These are phyloP conservation scores for Pocillopora meandrina DNA, from an alignment of 92 coral and sea anemone genomes.

Conservation along the genomic window DNA sequence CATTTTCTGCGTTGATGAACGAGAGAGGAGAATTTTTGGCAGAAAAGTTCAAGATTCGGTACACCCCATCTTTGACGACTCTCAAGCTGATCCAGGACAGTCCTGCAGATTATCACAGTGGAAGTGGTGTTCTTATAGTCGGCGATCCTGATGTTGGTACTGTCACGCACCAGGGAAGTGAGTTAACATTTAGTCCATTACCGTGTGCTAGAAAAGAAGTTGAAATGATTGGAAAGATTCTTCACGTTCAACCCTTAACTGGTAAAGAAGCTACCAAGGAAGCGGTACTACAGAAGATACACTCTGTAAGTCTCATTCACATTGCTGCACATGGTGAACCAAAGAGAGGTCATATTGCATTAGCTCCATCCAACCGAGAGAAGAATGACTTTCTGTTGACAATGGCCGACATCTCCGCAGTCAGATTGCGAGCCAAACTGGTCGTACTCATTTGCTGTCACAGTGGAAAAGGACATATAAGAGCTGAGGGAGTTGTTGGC, in stretches of 20 bases:
- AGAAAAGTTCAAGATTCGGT: slow-evolving; percentile 21
- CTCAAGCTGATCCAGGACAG: slow-evolving; percentile 22
- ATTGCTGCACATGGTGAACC: slow-evolving; percentile 38
- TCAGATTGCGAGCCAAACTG: slow-evolving; percentile 30
- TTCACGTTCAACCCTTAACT: slow-evolving; percentile 8
- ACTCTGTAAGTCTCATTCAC: slow-evolving; percentile 30
- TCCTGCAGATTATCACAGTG: slow-evolving; percentile 28
- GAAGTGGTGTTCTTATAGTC: slow-evolving; percentile 15
- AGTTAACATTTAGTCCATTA: neutral
- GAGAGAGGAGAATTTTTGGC: slow-evolving; percentile 5
- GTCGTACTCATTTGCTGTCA: slow-evolving; percentile 40
- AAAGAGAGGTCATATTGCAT: slow-evolving; percentile 15
- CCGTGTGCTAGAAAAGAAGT: slow-evolving; percentile 19
- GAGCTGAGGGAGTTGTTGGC: slow-evolving; percentile 27
- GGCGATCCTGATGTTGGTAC: slow-evolving; percentile 40
- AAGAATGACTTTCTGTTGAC: slow-evolving; percentile 18
- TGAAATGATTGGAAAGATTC: slow-evolving; percentile 9
- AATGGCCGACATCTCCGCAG: slow-evolving; percentile 24
- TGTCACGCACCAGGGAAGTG: too few relatives aligned
- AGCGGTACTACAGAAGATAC: slow-evolving; percentile 3
- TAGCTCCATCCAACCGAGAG: slow-evolving; percentile 8
- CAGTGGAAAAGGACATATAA: slow-evolving; percentile 19
- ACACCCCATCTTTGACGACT: slow-evolving; percentile 18
- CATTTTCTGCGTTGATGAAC: slow-evolving; percentile 25
- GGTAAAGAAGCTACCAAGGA: slow-evolving; percentile 31